These are phyloP conservation scores for Struthidea cinerea DNA, from an alignment of 2,113 vertebrate species.

Conservation along the genomic window DNA sequence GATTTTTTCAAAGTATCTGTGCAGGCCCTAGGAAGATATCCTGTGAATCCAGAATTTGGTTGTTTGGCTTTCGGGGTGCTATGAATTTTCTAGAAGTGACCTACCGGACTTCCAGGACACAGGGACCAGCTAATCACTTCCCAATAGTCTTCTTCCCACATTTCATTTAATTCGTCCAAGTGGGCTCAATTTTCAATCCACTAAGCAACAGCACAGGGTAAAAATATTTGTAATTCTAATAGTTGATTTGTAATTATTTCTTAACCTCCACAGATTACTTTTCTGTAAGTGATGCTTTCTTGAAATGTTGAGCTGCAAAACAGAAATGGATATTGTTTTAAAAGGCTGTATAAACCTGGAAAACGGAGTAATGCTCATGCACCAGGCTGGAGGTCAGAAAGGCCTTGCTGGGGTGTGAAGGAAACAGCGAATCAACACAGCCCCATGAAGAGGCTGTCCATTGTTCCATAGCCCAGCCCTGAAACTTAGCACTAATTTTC, in stretches of 20 bases:
- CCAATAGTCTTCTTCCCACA: neutral
- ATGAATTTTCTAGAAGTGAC: neutral
- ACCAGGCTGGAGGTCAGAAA: neutral
- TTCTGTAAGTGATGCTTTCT: neutral
- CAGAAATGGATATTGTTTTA: neutral
- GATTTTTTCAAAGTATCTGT: neutral
- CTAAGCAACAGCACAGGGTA: neutral
- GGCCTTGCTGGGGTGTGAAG: neutral
- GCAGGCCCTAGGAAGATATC: neutral
- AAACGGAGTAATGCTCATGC: neutral
- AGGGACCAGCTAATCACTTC: neutral
- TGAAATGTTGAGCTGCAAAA: neutral
- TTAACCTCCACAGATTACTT: neutral
- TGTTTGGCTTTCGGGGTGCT: neutral
- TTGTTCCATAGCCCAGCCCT: neutral
- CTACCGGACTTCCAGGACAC: neutral
- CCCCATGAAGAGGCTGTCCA: neutral
- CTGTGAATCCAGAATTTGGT: neutral
- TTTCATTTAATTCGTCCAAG: neutral
- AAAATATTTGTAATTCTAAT: conserved; percentile 14
- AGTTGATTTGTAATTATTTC: neutral
- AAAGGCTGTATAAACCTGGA: neutral
- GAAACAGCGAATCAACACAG: neutral
- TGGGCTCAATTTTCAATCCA: neutral
- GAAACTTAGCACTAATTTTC: neutral